Percentiles rank a stretch among this genome's conserved stretches.
phyloP scores from a whole-genome alignment of 2,888 invertebrate genomes.

The Oscheius sp. region DNA sequence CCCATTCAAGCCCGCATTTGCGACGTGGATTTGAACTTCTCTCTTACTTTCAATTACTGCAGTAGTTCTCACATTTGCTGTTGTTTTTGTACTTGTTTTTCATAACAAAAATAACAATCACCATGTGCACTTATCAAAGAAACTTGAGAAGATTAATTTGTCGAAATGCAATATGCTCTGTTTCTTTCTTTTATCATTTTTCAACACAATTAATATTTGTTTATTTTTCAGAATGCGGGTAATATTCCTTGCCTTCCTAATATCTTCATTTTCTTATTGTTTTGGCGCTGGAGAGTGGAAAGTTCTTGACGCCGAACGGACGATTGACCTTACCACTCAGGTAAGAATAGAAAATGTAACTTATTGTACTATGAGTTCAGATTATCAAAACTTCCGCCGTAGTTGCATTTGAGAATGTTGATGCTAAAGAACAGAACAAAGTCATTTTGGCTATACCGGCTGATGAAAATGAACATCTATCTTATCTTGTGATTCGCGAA shows the following conservation, averaged over 20 bases:
- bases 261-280: conserved; percentile 24
- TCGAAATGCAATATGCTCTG: background rate
- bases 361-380: conserved; percentile 35
- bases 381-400: conserved; percentile 61
- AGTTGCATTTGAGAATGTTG: conserved; percentile 61
- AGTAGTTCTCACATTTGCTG: background rate
- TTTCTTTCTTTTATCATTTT: background rate
- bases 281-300: conserved; percentile 45
- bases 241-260: conserved; percentile 6
- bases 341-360: conserved; percentile 35
- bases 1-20: background rate
- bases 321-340: conserved; percentile 68
- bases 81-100: background rate
- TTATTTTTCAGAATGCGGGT: conserved; percentile 28
- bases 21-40: conserved; percentile 25
- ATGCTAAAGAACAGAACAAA: conserved; percentile 50
- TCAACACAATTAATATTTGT: background rate
- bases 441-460: conserved; percentile 56
- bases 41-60: background rate
- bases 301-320: conserved; percentile 58
- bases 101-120: background rate
- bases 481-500: conserved; percentile 56
- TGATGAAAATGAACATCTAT: conserved; percentile 56
- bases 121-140: no score
- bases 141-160: background rate